phyloP scores from a whole-genome alignment of 2,113 vertebrate species.

The Panurus biarmicus region DNA sequence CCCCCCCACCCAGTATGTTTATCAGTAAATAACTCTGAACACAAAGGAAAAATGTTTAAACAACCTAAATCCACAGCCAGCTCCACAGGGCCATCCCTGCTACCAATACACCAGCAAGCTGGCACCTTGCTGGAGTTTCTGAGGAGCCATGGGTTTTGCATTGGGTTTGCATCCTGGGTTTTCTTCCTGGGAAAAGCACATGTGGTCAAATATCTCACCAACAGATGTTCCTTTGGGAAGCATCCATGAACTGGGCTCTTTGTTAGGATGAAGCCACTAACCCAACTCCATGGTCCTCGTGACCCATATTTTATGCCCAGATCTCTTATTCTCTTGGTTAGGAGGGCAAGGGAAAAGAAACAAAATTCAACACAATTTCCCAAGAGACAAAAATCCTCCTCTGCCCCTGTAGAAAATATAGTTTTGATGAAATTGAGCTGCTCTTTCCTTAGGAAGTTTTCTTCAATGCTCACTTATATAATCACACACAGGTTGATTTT shows the following conservation, averaged over 20 bases:
- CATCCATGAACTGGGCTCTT: not conserved
- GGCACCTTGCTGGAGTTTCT: not conserved
- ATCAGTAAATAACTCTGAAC: not conserved
- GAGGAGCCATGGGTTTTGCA: not conserved
- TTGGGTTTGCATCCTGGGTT: rapidly evolving
- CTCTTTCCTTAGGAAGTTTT: not conserved
- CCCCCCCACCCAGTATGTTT: not conserved
- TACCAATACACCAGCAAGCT: not conserved
- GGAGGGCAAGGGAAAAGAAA: not conserved
- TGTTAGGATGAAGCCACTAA: not conserved
- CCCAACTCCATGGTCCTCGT: rapidly evolving
- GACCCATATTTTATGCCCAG: not conserved
- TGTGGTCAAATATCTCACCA: not conserved
- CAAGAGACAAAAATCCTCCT: not conserved
- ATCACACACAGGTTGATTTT: not conserved
- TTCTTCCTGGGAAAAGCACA: not conserved
- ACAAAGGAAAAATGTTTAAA: not conserved
- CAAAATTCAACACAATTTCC: not conserved
- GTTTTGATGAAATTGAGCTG: not conserved
- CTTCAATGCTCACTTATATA: not conserved
- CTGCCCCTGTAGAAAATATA: not conserved
- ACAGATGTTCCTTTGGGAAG: not conserved
- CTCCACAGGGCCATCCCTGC: not conserved
- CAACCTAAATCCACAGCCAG: not conserved
- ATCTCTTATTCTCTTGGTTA: not conserved